Conservation (phyloP, 2,888 invertebrate genomes). For the Drosophila seclusa region DNA sequence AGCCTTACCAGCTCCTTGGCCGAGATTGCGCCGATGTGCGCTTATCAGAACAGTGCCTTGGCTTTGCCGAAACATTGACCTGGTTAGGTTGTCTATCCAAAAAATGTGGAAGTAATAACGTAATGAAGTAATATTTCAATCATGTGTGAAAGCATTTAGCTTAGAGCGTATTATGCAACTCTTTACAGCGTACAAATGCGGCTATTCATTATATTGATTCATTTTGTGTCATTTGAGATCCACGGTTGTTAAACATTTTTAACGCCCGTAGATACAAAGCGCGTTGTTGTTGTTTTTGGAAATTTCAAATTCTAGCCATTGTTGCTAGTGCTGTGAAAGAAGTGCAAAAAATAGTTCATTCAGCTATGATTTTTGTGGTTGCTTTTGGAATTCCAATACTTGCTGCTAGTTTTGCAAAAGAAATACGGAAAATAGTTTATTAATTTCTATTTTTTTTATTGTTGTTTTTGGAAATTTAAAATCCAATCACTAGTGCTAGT, state of each 20-base stretch:
- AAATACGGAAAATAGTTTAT: neutral
- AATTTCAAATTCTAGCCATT: slow-evolving; percentile 10
- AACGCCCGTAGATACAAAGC: neutral
- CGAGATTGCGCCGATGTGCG: slow-evolving; percentile 35
- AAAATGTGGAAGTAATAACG: slow-evolving; percentile 1
- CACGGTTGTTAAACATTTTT: slow-evolving; percentile 1
- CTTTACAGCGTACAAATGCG: neutral
- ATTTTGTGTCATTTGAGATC: slow-evolving; percentile 1
- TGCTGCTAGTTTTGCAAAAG: neutral
- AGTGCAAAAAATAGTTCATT: neutral
- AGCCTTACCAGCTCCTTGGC: slow-evolving; percentile 59
- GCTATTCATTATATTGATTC: slow-evolving; percentile 9
- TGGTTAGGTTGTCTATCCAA: slow-evolving; percentile 33
- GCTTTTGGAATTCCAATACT: neutral
- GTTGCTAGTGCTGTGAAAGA: slow-evolving; percentile 12
- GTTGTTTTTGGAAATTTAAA: too few species aligned
- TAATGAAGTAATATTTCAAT: slow-evolving; percentile 10
- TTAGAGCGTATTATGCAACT: neutral
- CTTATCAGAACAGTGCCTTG: slow-evolving; percentile 56
- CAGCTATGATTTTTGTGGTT: neutral
- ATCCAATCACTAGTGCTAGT: too few species aligned
- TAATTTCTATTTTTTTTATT: neutral
- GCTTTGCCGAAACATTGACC: slow-evolving; percentile 55
- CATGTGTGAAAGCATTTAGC: slow-evolving; percentile 4
- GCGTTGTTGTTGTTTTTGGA: neutral